Evolutionary conservation across 2,797 vertebrate genomes (phyloP), one percentile per base, ranked within the genome.

Genomic region (Distichodus sexfasciatus): DNA sequence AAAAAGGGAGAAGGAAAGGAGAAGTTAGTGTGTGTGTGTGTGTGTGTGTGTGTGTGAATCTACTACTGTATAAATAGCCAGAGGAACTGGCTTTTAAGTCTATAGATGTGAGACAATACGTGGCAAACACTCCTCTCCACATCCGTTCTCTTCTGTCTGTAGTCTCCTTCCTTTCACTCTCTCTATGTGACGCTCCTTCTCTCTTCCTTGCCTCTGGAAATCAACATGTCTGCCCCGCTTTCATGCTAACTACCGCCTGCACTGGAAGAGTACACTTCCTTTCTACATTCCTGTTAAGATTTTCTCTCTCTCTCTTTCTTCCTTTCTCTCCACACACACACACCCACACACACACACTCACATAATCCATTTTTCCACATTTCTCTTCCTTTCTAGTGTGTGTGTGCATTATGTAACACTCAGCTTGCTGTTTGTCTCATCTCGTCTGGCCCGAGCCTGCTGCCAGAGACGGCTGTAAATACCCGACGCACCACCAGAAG

Each of bases 401-500:
- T 36, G 40, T 35, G 14, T 24, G 46, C 51, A 28, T 72, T 46
- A 41, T 36, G 54, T 51, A 50, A 72, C 11, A 36, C 36, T 66
- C 62, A 29, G 53, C 57, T 70, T 65, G 51, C 61, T 65, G 53
- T 19, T 11, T 35, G 43, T 54, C 69, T 64, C 41, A 29, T 29
- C 38, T 43, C 48, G 69, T 44, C 62, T 66, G 54, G 35, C 61
- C 64, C 66, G 15, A 72, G 38, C 40, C 60, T 71, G 62, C 61
- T 44, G 66, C 50, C 19, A 65, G 43, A 65, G 66, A 51, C 69
- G 59, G 61, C 28, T 43, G 46, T 66, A 72, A 72, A 72, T 66
- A 72, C 66, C 44, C 21, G 10, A 53, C 58, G 26, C 58, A 59
- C 51, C 44, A 66, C 46, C 36, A 66, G 62, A 53, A 65, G 44